Base-by-base conservation (phyloP, 2,113 vertebrate species). In the Arizona elegans region DNA sequence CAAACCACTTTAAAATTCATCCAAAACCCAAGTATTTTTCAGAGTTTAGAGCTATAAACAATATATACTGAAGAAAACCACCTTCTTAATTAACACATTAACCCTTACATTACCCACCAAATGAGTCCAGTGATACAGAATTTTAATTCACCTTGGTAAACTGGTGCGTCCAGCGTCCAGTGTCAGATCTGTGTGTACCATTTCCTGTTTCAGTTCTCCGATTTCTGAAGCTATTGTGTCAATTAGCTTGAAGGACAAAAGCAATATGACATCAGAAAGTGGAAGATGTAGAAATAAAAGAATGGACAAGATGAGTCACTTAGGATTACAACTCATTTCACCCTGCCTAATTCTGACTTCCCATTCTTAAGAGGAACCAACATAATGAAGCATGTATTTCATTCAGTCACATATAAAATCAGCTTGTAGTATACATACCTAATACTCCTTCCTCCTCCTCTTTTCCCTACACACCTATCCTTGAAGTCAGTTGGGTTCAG, bases 201-300 rank as follows among this genome's bases (percentile, higher is more conserved):
- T 99, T 98, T 99, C 98, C 93, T 98, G 98, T 97, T 99, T 98
- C 97, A 99, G 97, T 96, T 99, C 98, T 93, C 98, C 98, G 38
- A 99, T 98, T 98, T 99, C 98, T 70, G 97, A 98, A 55, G 98
- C 98, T 93, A 99, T 99, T 3, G 98, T 98, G 97, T 99, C 98
- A 97, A 99, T 98, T 96, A 99, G 98, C 99, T 99, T 96, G 92
- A 97, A 96, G 96, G 97, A 96, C 95, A 96, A 97, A 97, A 97
- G 97, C 23, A 97, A 94, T 55, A 93, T 96, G 97, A 98, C 94
- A 93, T 98, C 97, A 98, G 8, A n/a, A 95, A 96, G 95, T 95
- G 93, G 92, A 96, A 97, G 97, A 97, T 90, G 94, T 95, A 96
- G 95, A 96, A 94, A 92, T 50, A 75, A 93, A 55, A 94, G 94